Percentiles rank a stretch among this genome's conserved stretches.
Evolutionary conservation across 64 coral and sea anemone species (phyloP).

Genomic region (Montipora foliosa): DNA sequence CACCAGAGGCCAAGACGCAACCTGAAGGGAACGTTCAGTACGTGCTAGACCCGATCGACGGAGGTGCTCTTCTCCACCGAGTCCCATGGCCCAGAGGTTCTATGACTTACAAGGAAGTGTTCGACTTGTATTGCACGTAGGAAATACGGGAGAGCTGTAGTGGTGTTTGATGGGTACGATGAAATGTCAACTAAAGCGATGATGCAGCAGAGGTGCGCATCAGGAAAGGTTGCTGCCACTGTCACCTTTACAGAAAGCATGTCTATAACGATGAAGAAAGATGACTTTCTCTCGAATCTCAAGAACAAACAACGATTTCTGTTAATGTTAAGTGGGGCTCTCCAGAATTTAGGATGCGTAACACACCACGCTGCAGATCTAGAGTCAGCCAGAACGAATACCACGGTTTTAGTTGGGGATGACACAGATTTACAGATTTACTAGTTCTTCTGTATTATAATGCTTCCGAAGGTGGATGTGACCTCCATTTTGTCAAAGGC

Average conservation of each 20-base stretch:
- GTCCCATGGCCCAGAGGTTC: not conserved
- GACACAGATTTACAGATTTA: slow-evolving; percentile 2
- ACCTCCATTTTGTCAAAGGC: slow-evolving; percentile 1
- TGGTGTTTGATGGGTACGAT: no score
- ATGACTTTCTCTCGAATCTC: not conserved
- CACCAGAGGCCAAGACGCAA: not conserved
- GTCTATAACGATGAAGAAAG: not conserved
- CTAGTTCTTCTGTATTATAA: slow-evolving; percentile 17
- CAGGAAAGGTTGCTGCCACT: not conserved
- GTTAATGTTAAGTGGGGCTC: not conserved
- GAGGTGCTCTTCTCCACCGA: not conserved
- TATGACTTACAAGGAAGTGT: not conserved
- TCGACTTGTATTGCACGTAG: not conserved
- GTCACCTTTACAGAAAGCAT: not conserved
- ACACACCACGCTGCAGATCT: not conserved
- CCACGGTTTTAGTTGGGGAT: slow-evolving; percentile 38
- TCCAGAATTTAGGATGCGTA: not conserved
- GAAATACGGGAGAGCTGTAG: not conserved
- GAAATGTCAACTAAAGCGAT: not conserved
- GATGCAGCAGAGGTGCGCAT: not conserved
- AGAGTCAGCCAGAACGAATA: slow-evolving; percentile 7
- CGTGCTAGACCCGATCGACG: not conserved
- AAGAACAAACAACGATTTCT: not conserved
- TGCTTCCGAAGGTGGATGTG: not conserved
- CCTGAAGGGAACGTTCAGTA: not conserved